Conservation (phyloP, 2,113 vertebrate species). For the Gobius niger region DNA sequence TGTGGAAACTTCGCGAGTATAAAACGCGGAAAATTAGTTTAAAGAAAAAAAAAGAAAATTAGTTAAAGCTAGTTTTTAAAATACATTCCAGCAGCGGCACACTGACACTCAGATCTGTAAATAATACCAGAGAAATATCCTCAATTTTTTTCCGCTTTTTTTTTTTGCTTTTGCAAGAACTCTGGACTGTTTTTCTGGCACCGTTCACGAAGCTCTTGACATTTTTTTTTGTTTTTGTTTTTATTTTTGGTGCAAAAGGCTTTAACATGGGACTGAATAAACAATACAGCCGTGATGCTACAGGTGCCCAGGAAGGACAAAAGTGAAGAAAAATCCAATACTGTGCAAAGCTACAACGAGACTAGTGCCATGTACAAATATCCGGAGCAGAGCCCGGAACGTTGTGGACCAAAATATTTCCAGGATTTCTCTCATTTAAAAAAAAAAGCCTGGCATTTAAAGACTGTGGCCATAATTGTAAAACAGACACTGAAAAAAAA, state of each 20-base stretch:
- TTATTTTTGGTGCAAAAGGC: slow-evolving; percentile 21
- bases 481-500: slow-evolving; percentile 43
- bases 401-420: slow-evolving; percentile 58
- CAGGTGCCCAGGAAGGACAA: slow-evolving; percentile 45
- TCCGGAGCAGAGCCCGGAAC: slow-evolving; percentile 60
- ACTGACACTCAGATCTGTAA: slow-evolving; percentile 45
- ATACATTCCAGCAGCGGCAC: slow-evolving; percentile 70
- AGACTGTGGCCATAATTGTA: slow-evolving; percentile 71
- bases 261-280: slow-evolving; percentile 36
- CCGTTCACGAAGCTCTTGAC: slow-evolving; percentile 6
- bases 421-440: slow-evolving; percentile 3
- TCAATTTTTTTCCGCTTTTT: slow-evolving; percentile 2
- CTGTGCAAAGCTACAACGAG: slow-evolving; percentile 65
- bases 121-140: slow-evolving; percentile 31
- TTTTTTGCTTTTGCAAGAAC: slow-evolving; percentile 8
- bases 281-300: slow-evolving; percentile 54
- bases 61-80: slow-evolving; percentile 35
- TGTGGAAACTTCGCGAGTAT: slow-evolving; percentile 53
- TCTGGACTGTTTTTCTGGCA: slow-evolving; percentile 35
- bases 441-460: slow-evolving; percentile 38
- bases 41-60: slow-evolving; percentile 10
- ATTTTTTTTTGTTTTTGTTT: not conserved
- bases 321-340: slow-evolving; percentile 38
- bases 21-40: slow-evolving; percentile 29
- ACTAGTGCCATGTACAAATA: slow-evolving; percentile 65